Percentiles rank a stretch among this genome's conserved stretches.
Evolutionary conservation across 2,113 vertebrate genomes (phyloP).

Genomic region (Nannospalax galili): DNA sequence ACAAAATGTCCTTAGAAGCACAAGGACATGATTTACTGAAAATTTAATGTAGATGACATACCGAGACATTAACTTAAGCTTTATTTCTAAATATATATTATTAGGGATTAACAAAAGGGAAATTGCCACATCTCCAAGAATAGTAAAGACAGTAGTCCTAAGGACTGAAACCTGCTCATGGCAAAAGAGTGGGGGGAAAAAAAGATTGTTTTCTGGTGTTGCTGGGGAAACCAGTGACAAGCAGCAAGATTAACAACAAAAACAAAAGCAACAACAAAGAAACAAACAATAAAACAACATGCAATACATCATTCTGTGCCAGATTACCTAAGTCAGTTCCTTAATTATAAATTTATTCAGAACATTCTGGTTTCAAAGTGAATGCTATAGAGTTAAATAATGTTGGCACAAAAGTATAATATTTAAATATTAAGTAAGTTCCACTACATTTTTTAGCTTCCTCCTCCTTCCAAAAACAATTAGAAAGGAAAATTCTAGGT

Average conservation of each 20-base stretch:
- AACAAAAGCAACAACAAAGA: not conserved
- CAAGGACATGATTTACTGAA: slow-evolving; percentile 62
- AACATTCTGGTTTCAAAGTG: slow-evolving; percentile 28
- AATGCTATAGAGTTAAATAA: not conserved
- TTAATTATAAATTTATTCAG: slow-evolving; percentile 50
- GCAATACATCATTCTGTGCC: not conserved
- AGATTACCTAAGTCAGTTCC: slow-evolving; percentile 30
- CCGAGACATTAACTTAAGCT: slow-evolving; percentile 58
- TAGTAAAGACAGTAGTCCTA: not conserved
- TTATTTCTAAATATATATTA: slow-evolving; percentile 57
- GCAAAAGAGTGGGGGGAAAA: not conserved
- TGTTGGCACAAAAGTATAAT: not conserved
- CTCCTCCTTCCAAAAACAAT: not conserved
- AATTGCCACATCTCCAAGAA: not conserved
- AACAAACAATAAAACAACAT: too few species aligned
- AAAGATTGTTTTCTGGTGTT: not conserved
- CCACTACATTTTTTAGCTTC: not conserved
- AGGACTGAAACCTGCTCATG: not conserved
- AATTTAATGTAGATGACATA: slow-evolving; percentile 65
- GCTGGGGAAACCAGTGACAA: not conserved
- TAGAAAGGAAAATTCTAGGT: not conserved
- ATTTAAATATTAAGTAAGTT: not conserved
- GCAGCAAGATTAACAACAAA: not conserved
- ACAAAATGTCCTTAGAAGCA: slow-evolving; percentile 62
- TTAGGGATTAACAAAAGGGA: not conserved